Evolutionary conservation across 2,113 vertebrate genomes (phyloP).

Genomic region (Hippocampus barbouri): DNA sequence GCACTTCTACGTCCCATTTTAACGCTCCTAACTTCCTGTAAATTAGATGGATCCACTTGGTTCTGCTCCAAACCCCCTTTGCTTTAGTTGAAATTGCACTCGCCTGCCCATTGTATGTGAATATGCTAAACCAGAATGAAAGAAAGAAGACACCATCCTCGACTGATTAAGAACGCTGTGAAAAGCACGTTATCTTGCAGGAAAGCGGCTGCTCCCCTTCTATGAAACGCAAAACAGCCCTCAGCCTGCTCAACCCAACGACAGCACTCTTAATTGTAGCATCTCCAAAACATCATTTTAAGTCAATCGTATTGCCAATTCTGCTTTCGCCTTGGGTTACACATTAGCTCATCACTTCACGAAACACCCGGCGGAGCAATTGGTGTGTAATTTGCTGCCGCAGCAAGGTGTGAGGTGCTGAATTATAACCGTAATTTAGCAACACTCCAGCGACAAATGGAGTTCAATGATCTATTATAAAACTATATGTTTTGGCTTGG

Average conservation of each 20-base stretch:
- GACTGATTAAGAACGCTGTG: slow-evolving; percentile 1
- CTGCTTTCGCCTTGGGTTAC: slow-evolving; percentile 42
- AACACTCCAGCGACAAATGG: slow-evolving; percentile 30
- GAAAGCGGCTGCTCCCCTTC: slow-evolving; percentile 3
- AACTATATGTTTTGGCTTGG: slow-evolving; percentile 12
- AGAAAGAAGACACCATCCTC: neutral
- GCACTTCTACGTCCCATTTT: slow-evolving; percentile 9
- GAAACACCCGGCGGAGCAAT: slow-evolving; percentile 30
- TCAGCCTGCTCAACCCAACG: slow-evolving; percentile 23
- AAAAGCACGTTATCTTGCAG: slow-evolving; percentile 7
- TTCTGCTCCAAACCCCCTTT: neutral
- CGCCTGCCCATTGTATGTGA: neutral
- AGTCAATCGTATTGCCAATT: slow-evolving; percentile 40
- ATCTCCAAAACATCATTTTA: slow-evolving; percentile 37
- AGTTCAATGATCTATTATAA: slow-evolving; percentile 30
- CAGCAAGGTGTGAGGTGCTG: slow-evolving; percentile 13
- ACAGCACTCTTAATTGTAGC: slow-evolving; percentile 18
- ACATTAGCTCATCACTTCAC: slow-evolving; percentile 36
- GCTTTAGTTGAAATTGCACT: slow-evolving; percentile 9
- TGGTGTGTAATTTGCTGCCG: slow-evolving; percentile 30
- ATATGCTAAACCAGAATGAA: slow-evolving; percentile 9
- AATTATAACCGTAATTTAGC: slow-evolving; percentile 30
- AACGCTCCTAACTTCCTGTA: neutral
- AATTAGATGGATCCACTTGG: slow-evolving; percentile 4
- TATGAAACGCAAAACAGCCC: slow-evolving; percentile 7